phyloP scores from a whole-genome alignment of 2,113 vertebrate genomes.

The Microtus richardsoni region DNA sequence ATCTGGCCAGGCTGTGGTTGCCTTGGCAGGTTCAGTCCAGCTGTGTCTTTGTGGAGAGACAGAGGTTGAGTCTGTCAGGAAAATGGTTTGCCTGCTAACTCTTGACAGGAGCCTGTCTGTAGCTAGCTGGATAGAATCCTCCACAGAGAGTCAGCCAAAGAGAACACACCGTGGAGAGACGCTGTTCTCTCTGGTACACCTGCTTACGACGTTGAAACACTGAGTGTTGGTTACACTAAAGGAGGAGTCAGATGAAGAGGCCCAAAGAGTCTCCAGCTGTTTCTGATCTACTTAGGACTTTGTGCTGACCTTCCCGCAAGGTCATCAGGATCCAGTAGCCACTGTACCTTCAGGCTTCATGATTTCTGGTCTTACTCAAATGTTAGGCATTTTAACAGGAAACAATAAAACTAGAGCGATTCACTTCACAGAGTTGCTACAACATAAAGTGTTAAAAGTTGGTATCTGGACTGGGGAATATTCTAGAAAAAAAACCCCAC shows the following conservation, averaged over 20 bases:
- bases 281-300: not conserved
- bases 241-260: not conserved
- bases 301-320: not conserved
- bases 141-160: not conserved
- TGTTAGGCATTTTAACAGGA: constrained; percentile 67
- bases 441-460: constrained; percentile 8
- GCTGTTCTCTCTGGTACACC: not conserved
- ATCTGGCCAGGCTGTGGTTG: not conserved
- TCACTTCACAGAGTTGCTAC: constrained; percentile 59
- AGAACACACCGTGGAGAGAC: not conserved
- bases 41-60: not conserved
- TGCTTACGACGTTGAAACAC: not conserved
- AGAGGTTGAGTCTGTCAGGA: no score
- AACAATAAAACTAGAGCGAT: constrained; percentile 27
- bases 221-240: not conserved
- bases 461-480: not conserved
- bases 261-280: not conserved
- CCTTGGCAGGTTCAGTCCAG: not conserved
- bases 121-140: not conserved
- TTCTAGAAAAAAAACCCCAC: not conserved
- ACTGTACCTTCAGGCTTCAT: constrained; percentile 53
- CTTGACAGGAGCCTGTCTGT: not conserved
- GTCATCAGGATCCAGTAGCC: not conserved
- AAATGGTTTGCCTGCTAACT: not conserved
- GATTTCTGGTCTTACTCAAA: constrained; percentile 39